Base-by-base conservation (phyloP, 2,797 vertebrate species). In the Florisuga fusca region DNA sequence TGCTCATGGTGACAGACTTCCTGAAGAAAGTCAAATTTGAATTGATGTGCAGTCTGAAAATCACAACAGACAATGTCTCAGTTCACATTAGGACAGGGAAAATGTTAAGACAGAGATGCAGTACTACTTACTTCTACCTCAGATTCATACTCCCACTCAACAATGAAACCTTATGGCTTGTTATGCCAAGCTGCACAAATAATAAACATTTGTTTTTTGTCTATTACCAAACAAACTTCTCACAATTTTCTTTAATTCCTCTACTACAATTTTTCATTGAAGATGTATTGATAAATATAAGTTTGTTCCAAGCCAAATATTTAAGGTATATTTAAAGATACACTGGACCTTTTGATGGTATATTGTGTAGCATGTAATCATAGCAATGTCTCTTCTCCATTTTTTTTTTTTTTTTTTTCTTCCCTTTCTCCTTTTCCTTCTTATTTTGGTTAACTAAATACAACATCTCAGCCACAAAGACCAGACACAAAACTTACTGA, bases 1-100 rank as follows among this genome's bases (percentile, higher is more conserved):
- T 99, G 99, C 89, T 99, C 99, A 7, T 99, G 98, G 95, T 99
- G 99, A 94, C 99, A 99, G 84, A 99, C 98, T 95, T 99, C 99
- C 97, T 99, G 98, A 89, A 99, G 98, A 96, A 99, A 99, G 83
- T 99, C 99, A 97, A 99, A 99, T 96, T 99, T 99, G 96, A 99
- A 98, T 94, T 99, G 99, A 90, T 98, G 99, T 93, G 99, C 96
- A 54, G 97, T 97, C 99, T 99, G 94, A 94, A 98, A 89, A 95
- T 48, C 93, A 78, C 36, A 85, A 95, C 33, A 96, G 3, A 4
- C 34, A 61, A 63, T 17, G 34, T 61, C 29, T 87, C 55, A 69
- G 50, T 55, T 93, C 71, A 43, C 25, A 64, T 19, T 33, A 68
- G 33, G 86, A 59, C 33, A 54, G 5, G 5, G 27, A 15, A 86